Evolutionary conservation across 2,888 invertebrate genomes (phyloP), one percentile per base, ranked within the genome.

Genomic region (Yponomeuta plumbellus): DNA sequence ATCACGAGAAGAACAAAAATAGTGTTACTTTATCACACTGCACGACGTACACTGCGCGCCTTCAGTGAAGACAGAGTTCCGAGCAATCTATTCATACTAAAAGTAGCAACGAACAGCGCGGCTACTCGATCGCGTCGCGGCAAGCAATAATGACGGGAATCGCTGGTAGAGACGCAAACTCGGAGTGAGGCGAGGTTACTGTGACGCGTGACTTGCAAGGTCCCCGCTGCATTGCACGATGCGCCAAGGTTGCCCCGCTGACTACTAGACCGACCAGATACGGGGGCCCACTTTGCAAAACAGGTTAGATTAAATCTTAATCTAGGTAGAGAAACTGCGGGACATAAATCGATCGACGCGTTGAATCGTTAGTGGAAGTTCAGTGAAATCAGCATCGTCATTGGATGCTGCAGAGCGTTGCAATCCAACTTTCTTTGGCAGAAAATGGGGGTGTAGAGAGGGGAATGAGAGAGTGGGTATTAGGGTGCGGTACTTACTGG

Each of bases 151-250:
- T 71, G 79, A 76, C 70, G 71, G 76, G 77, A 77, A 80, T 74
- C 80, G 75, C 78, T 52, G 75, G 84, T 86, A 85, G 75, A 76
- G 81, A 80, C 72, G 77, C 81, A 84, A 86, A 85, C 84, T 88
- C 86, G 81, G 84, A 86, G 86, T 84, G 86, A 86, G 86, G 80
- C 89, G 90, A 90, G 90, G 91, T 90, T 90, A 89, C 84, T 84
- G 86, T 89, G 91, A 91, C 91, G 91, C 90, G 91, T 91, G 89
- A 90, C 90, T 91, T 90, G 91, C 91, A 90, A 91, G 91, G 91
- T 90, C 88, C 83, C 85, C 85, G 87, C 84, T 91, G 91, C 91
- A 91, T 86, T 90, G 89, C 89, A 88, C 89, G 90, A 91, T 90
- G 91, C 88, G 87, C 88, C 91, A 91, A 91, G 91, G 91, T 91